phyloP scores from a whole-genome alignment of 2,797 vertebrate species.

The Hapalemur alaotrensis region DNA sequence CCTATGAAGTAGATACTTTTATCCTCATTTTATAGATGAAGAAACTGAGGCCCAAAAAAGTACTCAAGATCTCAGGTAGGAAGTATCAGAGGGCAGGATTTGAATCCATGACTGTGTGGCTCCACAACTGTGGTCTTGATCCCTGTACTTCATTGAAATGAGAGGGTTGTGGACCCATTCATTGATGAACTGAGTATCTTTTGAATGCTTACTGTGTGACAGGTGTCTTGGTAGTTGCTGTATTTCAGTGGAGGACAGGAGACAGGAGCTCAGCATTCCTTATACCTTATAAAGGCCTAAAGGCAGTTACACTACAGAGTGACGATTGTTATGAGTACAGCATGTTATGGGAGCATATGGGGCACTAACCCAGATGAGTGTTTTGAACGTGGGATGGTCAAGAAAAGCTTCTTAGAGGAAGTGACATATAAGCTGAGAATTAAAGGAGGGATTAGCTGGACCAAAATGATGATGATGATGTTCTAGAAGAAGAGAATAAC shows the following conservation, averaged over 20 bases:
- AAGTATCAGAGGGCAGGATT: not conserved
- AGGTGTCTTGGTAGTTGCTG: not conserved
- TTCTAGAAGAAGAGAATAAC: not conserved
- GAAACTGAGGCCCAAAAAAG: not conserved
- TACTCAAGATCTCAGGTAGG: not conserved
- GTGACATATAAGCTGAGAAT: not conserved
- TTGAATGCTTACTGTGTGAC: not conserved
- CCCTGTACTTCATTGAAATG: not conserved
- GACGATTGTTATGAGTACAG: not conserved
- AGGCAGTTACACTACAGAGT: not conserved
- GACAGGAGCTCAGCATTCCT: not conserved
- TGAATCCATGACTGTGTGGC: not conserved
- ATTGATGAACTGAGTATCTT: not conserved
- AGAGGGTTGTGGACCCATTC: not conserved
- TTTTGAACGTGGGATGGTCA: not conserved
- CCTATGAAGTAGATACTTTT: not conserved
- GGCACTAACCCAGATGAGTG: not conserved
- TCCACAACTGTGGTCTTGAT: not conserved
- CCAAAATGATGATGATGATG: not conserved
- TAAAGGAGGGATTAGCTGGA: not conserved
- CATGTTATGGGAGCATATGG: not conserved
- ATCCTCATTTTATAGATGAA: conserved; percentile 6
- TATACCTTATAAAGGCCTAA: not conserved
- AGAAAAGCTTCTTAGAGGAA: not conserved
- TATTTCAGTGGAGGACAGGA: not conserved